These are phyloP conservation scores for Pseudobourletiella spinata DNA, from an alignment of 1,140 invertebrate species.

Conservation along the genomic window DNA sequence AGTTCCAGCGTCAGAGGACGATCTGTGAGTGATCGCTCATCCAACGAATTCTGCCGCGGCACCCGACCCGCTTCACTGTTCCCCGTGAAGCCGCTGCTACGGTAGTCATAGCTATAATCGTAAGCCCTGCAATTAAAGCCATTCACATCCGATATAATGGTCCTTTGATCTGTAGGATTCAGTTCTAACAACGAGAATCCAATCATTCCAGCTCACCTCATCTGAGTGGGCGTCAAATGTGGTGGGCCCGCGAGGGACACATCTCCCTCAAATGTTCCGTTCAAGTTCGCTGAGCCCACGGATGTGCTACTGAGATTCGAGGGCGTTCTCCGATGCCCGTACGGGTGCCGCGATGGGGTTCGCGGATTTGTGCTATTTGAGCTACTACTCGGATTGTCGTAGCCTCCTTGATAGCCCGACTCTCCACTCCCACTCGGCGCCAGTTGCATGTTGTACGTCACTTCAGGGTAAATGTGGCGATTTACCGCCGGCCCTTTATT, in stretches of 20 bases:
- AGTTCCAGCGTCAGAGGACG: slow-evolving; percentile 61
- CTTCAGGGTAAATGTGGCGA: slow-evolving; percentile 10
- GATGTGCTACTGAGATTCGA: slow-evolving; percentile 60
- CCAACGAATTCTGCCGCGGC: slow-evolving; percentile 51
- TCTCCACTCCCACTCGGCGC: slow-evolving; percentile 24
- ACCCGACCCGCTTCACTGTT: slow-evolving; percentile 38
- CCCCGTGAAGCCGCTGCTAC: slow-evolving; percentile 22
- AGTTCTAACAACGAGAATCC: too few relatives aligned
- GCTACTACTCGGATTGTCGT: slow-evolving; percentile 18
- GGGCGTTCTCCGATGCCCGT: slow-evolving; percentile 53
- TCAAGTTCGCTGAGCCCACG: slow-evolving; percentile 38
- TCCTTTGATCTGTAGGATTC: not conserved
- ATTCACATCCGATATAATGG: not conserved
- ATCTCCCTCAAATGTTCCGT: slow-evolving; percentile 53
- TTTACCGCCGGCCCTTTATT: not conserved
- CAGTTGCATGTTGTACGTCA: slow-evolving; percentile 16
- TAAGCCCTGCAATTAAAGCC: slow-evolving; percentile 16
- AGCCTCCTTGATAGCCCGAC: slow-evolving; percentile 24
- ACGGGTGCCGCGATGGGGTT: slow-evolving; percentile 36
- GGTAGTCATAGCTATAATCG: slow-evolving; percentile 29
- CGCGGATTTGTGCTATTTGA: slow-evolving; percentile 36
- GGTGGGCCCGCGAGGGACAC: slow-evolving; percentile 11
- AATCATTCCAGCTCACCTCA: slow-evolving; percentile 28
- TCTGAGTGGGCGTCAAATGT: slow-evolving; percentile 18
- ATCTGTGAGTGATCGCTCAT: slow-evolving; percentile 47